phyloP scores from a whole-genome alignment of 2,888 invertebrate species.

The Chironomus tentans region DNA sequence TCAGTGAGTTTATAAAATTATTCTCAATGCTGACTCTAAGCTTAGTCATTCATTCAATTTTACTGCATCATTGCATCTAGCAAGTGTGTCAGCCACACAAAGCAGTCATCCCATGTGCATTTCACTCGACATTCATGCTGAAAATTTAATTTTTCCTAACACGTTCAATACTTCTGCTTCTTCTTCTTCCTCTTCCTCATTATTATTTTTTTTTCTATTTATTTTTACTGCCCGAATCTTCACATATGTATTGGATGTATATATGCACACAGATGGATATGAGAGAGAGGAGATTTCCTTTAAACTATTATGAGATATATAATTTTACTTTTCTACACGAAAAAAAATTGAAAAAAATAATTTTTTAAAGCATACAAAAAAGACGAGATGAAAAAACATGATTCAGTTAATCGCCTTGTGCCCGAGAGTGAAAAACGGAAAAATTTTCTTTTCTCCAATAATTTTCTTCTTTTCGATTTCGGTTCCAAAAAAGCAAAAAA shows the following conservation, averaged over 20 bases:
- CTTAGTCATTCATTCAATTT: no score
- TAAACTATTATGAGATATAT: conserved; percentile 3
- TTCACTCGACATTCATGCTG: no score
- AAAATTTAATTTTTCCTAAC: no score
- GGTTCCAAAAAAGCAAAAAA: background rate
- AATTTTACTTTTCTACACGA: background rate
- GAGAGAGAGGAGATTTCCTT: conserved; percentile 19
- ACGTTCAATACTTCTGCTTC: no score
- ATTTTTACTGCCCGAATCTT: no score
- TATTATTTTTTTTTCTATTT: no score
- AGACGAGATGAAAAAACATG: conserved; percentile 18
- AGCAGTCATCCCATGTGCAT: no score
- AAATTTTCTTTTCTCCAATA: background rate
- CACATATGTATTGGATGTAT: background rate
- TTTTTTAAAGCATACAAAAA: conserved; percentile 10
- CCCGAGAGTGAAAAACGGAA: conserved; percentile 22
- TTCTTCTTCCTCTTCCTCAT: no score
- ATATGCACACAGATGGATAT: background rate
- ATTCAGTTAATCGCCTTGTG: conserved; percentile 24
- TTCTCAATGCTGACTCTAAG: no score
- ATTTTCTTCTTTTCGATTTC: background rate
- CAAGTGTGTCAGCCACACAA: no score
- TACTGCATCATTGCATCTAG: no score
- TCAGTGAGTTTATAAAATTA: no score
- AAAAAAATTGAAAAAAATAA: background rate